Conservation (phyloP, 1,140 invertebrate species). For the Acromyrmex charruanus region DNA sequence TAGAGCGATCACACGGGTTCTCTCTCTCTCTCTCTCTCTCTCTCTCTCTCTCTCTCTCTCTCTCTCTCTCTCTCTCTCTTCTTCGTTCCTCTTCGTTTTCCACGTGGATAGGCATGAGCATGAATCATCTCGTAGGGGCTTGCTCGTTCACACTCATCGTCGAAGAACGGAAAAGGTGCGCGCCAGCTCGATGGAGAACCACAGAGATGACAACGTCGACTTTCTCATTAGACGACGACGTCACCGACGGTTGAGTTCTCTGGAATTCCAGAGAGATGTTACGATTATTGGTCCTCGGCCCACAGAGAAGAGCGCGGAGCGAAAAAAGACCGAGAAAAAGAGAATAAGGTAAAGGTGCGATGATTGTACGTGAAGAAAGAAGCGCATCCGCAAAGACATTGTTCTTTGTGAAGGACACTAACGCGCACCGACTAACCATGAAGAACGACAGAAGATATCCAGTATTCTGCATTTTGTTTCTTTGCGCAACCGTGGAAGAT, state of each 20-base stretch:
- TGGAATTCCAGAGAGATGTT: slow-evolving; percentile 72
- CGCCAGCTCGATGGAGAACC: slow-evolving; percentile 34
- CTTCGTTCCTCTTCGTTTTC: slow-evolving; percentile 66
- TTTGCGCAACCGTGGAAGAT: slow-evolving; percentile 1
- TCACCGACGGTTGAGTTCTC: slow-evolving; percentile 40
- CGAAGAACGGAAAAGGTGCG: slow-evolving; percentile 68
- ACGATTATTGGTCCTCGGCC: slow-evolving; percentile 70
- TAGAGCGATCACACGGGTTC: slow-evolving; percentile 45
- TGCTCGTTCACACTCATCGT: slow-evolving; percentile 63
- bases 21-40: not conserved
- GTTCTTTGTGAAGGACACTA: slow-evolving; percentile 31
- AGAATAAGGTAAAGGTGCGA: slow-evolving; percentile 31
- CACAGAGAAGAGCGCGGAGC: not conserved
- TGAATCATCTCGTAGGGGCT: slow-evolving; percentile 75
- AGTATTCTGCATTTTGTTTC: slow-evolving; percentile 14
- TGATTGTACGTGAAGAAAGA: slow-evolving; percentile 24
- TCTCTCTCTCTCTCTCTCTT: not conserved
- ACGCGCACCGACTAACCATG: slow-evolving; percentile 19
- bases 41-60: not conserved
- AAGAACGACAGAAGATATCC: slow-evolving; percentile 32
- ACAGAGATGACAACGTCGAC: slow-evolving; percentile 53
- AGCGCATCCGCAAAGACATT: slow-evolving; percentile 30
- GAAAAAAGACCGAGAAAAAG: slow-evolving; percentile 31
- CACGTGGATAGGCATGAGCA: slow-evolving; percentile 68
- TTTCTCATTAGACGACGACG: slow-evolving; percentile 70